These are phyloP conservation scores for Dermatemys mawii DNA, from an alignment of 2,113 vertebrate genomes.

Conservation along the genomic window DNA sequence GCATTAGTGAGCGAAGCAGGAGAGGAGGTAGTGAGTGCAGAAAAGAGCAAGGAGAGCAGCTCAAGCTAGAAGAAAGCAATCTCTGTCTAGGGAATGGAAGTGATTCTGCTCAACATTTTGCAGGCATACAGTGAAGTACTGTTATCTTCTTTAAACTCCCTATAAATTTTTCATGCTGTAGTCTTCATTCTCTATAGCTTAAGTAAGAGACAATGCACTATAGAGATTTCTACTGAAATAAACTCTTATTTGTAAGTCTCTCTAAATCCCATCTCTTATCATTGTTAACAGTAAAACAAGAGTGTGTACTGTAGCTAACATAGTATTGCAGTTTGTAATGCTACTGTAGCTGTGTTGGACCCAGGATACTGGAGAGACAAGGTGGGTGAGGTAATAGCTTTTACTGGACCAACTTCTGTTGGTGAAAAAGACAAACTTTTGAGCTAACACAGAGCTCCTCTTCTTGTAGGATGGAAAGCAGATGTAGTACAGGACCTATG, in stretches of 20 bases:
- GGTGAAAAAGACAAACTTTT: not conserved
- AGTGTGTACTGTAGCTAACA: conserved; percentile 37
- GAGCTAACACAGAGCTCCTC: not conserved
- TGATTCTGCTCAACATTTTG: not conserved
- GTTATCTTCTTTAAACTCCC: not conserved
- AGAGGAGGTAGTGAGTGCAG: conserved; percentile 36
- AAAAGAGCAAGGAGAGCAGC: not conserved
- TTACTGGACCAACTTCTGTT: not conserved
- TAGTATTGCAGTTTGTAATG: not conserved
- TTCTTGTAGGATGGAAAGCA: conserved; percentile 7
- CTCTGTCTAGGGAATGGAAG: conserved; percentile 26
- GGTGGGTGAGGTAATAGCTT: not conserved
- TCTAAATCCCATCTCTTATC: conserved; percentile 1
- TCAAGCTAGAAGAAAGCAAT: not conserved
- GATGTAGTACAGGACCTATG: conserved; percentile 1
- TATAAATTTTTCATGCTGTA: accelerated
- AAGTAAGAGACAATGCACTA: not conserved
- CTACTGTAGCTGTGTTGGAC: not conserved
- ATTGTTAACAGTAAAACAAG: conserved; percentile 24
- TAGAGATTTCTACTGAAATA: not conserved
- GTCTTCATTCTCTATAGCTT: conserved; percentile 7
- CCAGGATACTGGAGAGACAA: not conserved
- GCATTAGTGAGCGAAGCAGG: not conserved
- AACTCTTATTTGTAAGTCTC: conserved; percentile 2
- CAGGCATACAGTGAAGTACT: not conserved